Evolutionary conservation across 64 coral and sea anemone genomes (phyloP).

Genomic region (Dendronephthya gigantea): DNA sequence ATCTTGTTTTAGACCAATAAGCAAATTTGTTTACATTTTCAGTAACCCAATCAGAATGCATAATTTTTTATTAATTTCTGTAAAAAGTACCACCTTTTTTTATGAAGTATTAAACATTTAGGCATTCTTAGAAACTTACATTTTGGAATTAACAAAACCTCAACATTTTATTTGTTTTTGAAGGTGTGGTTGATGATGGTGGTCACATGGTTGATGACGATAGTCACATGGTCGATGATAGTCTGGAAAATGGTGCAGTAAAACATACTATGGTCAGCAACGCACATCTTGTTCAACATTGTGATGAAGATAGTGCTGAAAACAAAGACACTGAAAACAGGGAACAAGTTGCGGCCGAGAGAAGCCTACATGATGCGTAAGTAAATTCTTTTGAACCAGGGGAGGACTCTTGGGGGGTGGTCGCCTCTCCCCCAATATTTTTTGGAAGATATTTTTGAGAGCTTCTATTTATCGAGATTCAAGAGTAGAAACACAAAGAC

Average conservation of each 20-base stretch:
- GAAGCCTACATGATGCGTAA: not conserved
- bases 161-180: not conserved
- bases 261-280: too few relatives aligned
- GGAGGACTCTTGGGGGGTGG: not conserved
- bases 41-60: too few relatives aligned
- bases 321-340: not conserved
- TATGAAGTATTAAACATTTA: not conserved
- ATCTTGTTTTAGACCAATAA: too few relatives aligned
- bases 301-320: too few relatives aligned
- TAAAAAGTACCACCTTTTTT: too few relatives aligned
- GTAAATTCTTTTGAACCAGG: not conserved
- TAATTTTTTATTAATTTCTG: too few relatives aligned
- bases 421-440: not conserved
- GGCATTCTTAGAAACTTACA: not conserved
- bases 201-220: not conserved
- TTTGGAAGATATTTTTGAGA: not conserved
- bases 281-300: too few relatives aligned
- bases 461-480: too few relatives aligned
- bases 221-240: not conserved
- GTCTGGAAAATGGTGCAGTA: not conserved
- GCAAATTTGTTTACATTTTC: too few relatives aligned
- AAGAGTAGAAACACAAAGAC: too few relatives aligned
- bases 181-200: not conserved
- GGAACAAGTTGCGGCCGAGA: not conserved
- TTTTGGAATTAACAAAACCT: not conserved